Evolutionary conservation across 2,113 vertebrate species (phyloP).

Genomic region (Ascaphus truei): DNA sequence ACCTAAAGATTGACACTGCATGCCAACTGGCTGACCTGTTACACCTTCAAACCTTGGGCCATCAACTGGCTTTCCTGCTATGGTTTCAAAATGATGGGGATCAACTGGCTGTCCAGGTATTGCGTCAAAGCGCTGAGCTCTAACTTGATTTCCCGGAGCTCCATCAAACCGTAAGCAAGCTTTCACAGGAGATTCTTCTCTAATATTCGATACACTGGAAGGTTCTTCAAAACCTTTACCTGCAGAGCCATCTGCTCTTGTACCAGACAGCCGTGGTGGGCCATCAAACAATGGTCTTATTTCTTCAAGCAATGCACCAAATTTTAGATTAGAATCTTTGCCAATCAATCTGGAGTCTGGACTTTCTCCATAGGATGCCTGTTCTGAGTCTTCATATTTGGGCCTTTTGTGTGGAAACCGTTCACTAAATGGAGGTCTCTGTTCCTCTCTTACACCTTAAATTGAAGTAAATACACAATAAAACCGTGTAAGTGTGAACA

Average conservation of each 20-base stretch:
- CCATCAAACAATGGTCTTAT: constrained; percentile 64
- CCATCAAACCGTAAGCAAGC: constrained; percentile 61
- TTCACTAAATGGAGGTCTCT: constrained; percentile 66
- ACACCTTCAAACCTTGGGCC: constrained; percentile 76
- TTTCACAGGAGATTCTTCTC: constrained; percentile 65
- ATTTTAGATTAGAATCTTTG: constrained; percentile 73
- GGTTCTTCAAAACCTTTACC: constrained; percentile 63
- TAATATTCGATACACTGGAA: constrained; percentile 60
- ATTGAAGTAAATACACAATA: constrained; percentile 23
- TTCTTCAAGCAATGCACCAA: constrained; percentile 67
- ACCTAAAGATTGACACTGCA: background rate
- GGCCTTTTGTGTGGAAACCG: constrained; percentile 61
- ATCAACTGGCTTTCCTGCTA: constrained; percentile 67
- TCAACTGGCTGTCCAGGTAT: constrained; percentile 37
- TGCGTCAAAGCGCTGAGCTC: constrained; percentile 61
- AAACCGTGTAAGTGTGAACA: too few relatives aligned
- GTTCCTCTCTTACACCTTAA: constrained; percentile 69
- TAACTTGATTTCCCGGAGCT: constrained; percentile 63
- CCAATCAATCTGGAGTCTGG: constrained; percentile 64
- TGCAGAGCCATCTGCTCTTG: constrained; percentile 63
- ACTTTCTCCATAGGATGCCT: constrained; percentile 61
- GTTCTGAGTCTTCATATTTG: constrained; percentile 71
- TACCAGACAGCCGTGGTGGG: constrained; percentile 54
- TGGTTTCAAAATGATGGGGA: constrained; percentile 68
- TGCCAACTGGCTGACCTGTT: constrained; percentile 48